Evolutionary conservation across 2,113 vertebrate species (phyloP).

Genomic region (Hippopotamus amphibius): DNA sequence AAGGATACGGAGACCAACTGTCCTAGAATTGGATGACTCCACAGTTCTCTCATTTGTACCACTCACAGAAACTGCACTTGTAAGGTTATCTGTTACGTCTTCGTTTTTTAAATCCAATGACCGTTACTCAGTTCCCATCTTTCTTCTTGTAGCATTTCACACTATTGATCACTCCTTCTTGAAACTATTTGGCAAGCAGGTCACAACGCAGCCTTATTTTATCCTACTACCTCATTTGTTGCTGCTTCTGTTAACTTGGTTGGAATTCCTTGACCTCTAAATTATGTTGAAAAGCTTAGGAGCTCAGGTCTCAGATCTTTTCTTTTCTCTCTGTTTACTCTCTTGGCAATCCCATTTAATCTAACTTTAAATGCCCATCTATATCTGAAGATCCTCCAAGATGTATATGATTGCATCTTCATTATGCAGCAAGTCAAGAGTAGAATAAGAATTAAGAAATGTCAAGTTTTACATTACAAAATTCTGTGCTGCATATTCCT

Average conservation of each 20-base stretch:
- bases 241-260: neutral
- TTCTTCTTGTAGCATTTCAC: neutral
- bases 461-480: constrained; percentile 6
- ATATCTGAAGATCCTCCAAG: neutral
- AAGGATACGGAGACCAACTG: neutral
- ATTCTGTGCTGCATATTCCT: neutral
- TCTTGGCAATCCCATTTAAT: neutral
- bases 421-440: neutral
- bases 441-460: neutral
- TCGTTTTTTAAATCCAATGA: neutral
- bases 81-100: neutral
- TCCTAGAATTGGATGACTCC: neutral
- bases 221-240: neutral
- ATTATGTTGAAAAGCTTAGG: neutral
- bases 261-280: constrained; percentile 11
- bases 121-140: neutral
- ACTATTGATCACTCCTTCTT: constrained; percentile 10
- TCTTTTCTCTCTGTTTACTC: neutral
- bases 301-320: neutral
- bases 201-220: neutral
- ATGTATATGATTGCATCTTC: neutral
- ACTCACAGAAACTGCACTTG: neutral
- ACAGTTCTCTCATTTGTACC: neutral
- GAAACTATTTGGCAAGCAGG: neutral
- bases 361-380: constrained; percentile 15